Conservation (phyloP, 2,797 vertebrate species). For the Gymnothorax javanicus region DNA sequence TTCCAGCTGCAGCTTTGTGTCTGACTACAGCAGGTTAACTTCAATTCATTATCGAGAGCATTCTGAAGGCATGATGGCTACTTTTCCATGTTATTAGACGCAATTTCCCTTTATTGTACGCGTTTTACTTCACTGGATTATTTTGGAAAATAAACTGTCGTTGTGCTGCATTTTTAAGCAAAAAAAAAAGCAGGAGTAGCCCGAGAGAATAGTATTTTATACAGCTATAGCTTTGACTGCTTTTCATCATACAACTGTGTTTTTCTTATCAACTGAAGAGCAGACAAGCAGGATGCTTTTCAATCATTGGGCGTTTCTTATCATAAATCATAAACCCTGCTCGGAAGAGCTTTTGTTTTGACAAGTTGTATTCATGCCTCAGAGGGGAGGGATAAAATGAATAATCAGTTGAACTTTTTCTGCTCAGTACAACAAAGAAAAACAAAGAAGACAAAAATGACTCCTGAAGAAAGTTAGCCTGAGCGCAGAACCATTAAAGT, state of each 20-base stretch:
- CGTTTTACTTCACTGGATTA: constrained; percentile 47
- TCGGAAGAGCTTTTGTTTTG: constrained; percentile 7
- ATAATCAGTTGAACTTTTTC: constrained; percentile 30
- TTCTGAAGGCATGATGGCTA: constrained; percentile 42
- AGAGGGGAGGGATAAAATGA: constrained; percentile 10
- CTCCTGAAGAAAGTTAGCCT: constrained; percentile 28
- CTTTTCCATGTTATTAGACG: constrained; percentile 59
- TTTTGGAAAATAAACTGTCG: constrained; percentile 57
- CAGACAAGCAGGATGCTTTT: background rate
- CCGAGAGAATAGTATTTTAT: constrained; percentile 14
- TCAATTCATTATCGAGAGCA: constrained; percentile 37
- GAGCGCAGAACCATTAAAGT: constrained; percentile 32
- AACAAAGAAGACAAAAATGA: background rate
- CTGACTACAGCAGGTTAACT: constrained; percentile 36
- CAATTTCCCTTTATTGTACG: constrained; percentile 56
- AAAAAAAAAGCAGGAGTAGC: constrained; percentile 41
- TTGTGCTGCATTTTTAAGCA: constrained; percentile 49
- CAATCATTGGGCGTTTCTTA: background rate
- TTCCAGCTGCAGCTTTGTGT: background rate
- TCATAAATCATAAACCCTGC: constrained; percentile 15
- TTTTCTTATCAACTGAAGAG: background rate
- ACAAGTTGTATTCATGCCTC: background rate
- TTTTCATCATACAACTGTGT: background rate
- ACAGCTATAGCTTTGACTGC: background rate
- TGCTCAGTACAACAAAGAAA: constrained; percentile 17